Conservation (phyloP, 2,113 vertebrate genomes). For the Seriola dumerili region DNA sequence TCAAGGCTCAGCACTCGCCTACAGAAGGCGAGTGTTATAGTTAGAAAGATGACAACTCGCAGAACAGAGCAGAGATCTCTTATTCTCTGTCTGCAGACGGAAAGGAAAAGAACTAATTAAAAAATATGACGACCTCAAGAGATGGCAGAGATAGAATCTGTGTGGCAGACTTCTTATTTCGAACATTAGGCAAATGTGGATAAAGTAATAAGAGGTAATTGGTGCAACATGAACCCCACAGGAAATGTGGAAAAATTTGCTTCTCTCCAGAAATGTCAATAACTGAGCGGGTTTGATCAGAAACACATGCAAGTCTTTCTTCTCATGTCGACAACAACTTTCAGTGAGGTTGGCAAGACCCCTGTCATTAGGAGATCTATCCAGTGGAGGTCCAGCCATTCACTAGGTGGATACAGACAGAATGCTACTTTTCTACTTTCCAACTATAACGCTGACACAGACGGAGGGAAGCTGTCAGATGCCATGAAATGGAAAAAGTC, state of each 20-base stretch:
- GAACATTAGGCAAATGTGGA: constrained; percentile 41
- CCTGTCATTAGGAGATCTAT: constrained; percentile 18
- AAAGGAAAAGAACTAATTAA: constrained; percentile 13
- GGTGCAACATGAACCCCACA: constrained; percentile 51
- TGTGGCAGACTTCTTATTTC: constrained; percentile 23
- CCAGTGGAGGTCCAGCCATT: neutral
- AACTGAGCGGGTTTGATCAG: constrained; percentile 44
- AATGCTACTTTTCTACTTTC: neutral
- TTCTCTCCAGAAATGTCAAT: constrained; percentile 55
- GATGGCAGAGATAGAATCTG: constrained; percentile 18
- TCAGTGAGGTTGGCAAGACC: neutral
- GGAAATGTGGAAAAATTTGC: constrained; percentile 65
- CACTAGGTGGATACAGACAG: neutral
- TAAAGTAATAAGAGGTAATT: constrained; percentile 48
- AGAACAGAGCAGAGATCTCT: neutral
- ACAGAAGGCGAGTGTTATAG: neutral
- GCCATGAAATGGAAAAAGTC: neutral
- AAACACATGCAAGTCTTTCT: constrained; percentile 61
- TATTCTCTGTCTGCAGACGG: neutral
- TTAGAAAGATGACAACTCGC: constrained; percentile 25
- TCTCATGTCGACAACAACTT: constrained; percentile 28
- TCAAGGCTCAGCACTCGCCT: constrained; percentile 35
- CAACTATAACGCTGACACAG: neutral
- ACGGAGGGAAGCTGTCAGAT: neutral
- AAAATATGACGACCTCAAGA: constrained; percentile 11